A percentile compares a stretch with the other conserved stretches of the same genome.
phyloP scores from a whole-genome alignment of 2,113 vertebrate species.

The Pampusana beccarii region DNA sequence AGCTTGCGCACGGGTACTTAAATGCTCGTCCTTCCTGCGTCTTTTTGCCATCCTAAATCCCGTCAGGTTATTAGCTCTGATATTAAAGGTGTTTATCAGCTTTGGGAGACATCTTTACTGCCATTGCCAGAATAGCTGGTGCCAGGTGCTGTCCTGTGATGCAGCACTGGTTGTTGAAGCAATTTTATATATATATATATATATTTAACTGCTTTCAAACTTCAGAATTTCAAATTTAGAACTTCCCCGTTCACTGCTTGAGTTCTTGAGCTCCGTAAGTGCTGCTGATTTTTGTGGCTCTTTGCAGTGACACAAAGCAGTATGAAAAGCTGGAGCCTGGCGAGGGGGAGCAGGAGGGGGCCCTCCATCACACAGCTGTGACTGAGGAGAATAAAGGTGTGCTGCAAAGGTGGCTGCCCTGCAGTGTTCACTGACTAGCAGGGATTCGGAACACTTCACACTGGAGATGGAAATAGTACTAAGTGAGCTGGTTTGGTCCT shows the following conservation, averaged over 20 bases:
- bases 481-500: not conserved
- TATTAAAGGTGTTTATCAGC: not conserved
- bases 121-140: not conserved
- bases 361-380: not conserved
- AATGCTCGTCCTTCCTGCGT: not conserved
- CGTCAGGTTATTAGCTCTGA: not conserved
- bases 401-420: not conserved
- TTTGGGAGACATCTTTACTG: not conserved
- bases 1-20: accelerated
- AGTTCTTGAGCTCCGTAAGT: not conserved
- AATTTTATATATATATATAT: not conserved
- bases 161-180: not conserved
- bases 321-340: not conserved
- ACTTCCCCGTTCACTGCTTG: not conserved
- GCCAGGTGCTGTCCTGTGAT: not conserved
- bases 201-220: not conserved
- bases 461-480: not conserved
- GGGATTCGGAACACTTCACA: not conserved
- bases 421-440: not conserved
- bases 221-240: not conserved
- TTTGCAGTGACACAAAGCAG: not conserved
- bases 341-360: not conserved
- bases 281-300: not conserved
- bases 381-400: not conserved
- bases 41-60: not conserved